Percentiles rank a stretch among this genome's conserved stretches.
phyloP scores from a whole-genome alignment of 2,797 vertebrate genomes.

The Sebastes minor region DNA sequence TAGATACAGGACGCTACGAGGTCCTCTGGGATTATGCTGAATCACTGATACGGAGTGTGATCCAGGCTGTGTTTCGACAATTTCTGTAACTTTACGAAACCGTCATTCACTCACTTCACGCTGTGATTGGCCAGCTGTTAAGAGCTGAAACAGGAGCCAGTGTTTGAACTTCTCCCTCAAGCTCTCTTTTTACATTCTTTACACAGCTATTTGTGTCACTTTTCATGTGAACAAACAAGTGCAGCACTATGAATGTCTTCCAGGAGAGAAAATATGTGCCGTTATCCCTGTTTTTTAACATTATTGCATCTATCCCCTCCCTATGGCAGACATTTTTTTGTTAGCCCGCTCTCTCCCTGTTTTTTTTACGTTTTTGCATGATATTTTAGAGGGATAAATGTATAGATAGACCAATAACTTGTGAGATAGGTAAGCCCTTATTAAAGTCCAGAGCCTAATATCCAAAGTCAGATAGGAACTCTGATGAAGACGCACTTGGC shows the following conservation, averaged over 20 bases:
- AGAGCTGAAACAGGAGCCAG: not conserved
- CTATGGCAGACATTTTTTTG: fast-evolving
- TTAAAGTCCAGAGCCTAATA: not conserved
- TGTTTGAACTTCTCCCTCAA: not conserved
- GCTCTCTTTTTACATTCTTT: not conserved
- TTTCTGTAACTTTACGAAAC: not conserved
- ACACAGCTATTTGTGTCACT: not conserved
- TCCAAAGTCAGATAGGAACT: not conserved
- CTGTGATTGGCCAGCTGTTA: not conserved
- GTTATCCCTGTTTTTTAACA: not conserved
- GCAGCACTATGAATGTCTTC: not conserved
- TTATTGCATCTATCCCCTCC: fast-evolving
- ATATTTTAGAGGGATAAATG: not conserved
- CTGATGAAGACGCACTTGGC: no score
- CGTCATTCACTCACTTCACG: not conserved
- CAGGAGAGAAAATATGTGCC: not conserved
- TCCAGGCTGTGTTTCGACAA: not conserved
- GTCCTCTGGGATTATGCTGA: not conserved
- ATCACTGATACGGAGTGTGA: not conserved
- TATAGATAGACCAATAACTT: not conserved
- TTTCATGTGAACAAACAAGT: not conserved
- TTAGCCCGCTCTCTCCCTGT: not conserved
- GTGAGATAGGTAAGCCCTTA: not conserved
- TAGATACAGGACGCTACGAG: not conserved
- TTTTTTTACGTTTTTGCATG: not conserved